Evolutionary conservation across 2,888 invertebrate species (phyloP).

Genomic region (Thelaira solivaga): DNA sequence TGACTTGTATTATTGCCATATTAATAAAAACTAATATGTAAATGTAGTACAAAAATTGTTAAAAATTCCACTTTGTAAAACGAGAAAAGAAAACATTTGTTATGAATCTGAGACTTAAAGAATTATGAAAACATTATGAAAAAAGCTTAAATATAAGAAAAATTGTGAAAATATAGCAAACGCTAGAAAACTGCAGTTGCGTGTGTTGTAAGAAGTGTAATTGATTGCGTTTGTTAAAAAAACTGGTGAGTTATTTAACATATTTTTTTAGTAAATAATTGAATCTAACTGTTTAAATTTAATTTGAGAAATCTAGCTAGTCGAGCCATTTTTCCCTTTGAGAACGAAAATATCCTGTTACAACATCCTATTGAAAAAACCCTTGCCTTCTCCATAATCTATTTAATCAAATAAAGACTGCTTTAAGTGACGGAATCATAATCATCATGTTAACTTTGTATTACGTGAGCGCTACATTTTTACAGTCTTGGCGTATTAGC

Average conservation of each 20-base stretch:
- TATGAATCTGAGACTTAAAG: constrained; percentile 30
- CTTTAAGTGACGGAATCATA: constrained; percentile 41
- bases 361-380: background rate
- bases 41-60: background rate
- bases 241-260: constrained; percentile 44
- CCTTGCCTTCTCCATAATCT: background rate
- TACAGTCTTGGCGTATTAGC: constrained; percentile 88
- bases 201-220: constrained; percentile 45
- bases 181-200: constrained; percentile 45
- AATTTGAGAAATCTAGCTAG: background rate
- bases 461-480: constrained; percentile 89
- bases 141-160: constrained; percentile 33
- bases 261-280: background rate
- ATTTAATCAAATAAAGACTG: constrained; percentile 50
- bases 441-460: constrained; percentile 83
- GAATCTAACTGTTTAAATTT: background rate
- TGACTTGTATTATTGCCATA: background rate
- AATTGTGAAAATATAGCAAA: constrained; percentile 33
- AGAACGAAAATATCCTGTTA: background rate
- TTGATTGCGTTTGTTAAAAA: constrained; percentile 22
- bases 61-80: constrained; percentile 13
- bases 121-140: constrained; percentile 34
- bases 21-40: background rate
- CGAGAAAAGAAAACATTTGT: constrained; percentile 30
- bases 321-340: background rate